phyloP scores from a whole-genome alignment of 2,888 invertebrate species.

The Malacosoma neustria region DNA sequence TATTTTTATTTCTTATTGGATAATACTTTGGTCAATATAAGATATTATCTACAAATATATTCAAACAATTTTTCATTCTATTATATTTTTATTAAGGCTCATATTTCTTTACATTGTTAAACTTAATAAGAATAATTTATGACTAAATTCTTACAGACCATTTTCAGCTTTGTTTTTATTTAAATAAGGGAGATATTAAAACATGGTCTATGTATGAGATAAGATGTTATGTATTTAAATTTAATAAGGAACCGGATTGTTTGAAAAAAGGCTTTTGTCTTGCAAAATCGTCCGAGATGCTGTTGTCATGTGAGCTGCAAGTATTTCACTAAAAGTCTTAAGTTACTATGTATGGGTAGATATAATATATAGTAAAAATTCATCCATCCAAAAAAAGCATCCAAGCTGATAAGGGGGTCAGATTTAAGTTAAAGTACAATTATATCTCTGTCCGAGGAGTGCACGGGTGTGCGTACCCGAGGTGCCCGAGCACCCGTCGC shows the following conservation, averaged over 20 bases:
- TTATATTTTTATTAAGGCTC: not conserved
- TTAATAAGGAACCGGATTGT: slow-evolving; percentile 15
- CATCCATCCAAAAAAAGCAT: too few species aligned
- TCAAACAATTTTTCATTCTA: not conserved
- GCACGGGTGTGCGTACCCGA: too few species aligned
- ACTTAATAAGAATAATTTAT: not conserved
- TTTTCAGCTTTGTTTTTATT: not conserved
- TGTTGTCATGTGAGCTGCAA: not conserved
- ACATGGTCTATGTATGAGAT: not conserved
- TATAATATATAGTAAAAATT: too few species aligned
- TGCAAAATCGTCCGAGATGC: slow-evolving; percentile 11
- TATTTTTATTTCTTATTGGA: not conserved
- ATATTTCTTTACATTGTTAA: not conserved
- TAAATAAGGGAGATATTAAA: not conserved
- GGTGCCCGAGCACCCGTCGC: too few species aligned
- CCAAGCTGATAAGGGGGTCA: too few species aligned
- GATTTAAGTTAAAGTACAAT: too few species aligned
- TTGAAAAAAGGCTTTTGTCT: slow-evolving; percentile 17
- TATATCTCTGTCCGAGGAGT: too few species aligned
- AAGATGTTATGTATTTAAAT: not conserved
- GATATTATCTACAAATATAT: not conserved
- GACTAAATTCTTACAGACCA: not conserved
- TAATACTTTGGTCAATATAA: not conserved
- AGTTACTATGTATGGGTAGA: too few species aligned
- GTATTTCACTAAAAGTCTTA: too few species aligned